These are phyloP conservation scores for Aphelinus atriplicis DNA, from an alignment of 1,140 invertebrate species.

Conservation along the genomic window DNA sequence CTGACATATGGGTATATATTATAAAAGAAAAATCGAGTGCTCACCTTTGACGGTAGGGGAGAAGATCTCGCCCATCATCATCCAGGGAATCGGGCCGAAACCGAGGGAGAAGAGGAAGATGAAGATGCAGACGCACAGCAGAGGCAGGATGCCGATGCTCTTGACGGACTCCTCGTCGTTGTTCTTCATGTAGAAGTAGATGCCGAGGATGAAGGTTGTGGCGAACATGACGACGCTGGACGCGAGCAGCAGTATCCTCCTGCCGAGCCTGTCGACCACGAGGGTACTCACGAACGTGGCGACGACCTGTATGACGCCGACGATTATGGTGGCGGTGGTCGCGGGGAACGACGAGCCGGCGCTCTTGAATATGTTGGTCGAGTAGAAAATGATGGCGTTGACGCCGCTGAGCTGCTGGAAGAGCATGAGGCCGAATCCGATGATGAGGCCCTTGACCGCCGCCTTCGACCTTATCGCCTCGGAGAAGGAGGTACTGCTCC, in stretches of 20 bases:
- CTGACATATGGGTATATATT: neutral
- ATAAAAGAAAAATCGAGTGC: neutral
- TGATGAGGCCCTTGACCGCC: conserved; percentile 75
- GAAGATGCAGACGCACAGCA: conserved; percentile 78
- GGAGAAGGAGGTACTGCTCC: conserved; percentile 53
- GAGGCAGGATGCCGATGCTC: conserved; percentile 75
- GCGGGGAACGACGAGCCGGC: conserved; percentile 69
- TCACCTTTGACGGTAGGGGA: conserved; percentile 40
- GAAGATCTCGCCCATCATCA: conserved; percentile 81
- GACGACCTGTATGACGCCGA: conserved; percentile 81
- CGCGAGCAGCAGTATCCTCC: conserved; percentile 75
- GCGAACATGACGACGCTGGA: conserved; percentile 73
- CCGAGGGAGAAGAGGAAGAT: conserved; percentile 82
- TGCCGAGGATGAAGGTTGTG: conserved; percentile 70
- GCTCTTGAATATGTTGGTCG: conserved; percentile 76
- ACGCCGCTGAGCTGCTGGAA: conserved; percentile 89
- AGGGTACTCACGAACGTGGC: conserved; percentile 76
- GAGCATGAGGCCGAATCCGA: conserved; percentile 82
- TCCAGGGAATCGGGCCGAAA: conserved; percentile 82
- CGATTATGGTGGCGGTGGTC: conserved; percentile 73
- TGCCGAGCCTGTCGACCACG: conserved; percentile 81
- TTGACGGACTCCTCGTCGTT: conserved; percentile 63
- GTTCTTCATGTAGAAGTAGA: conserved; percentile 73
- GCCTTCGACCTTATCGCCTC: conserved; percentile 67
- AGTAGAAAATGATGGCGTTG: conserved; percentile 87